Base-by-base conservation (phyloP, 1,140 invertebrate genomes). In the Lepidostoma basale region DNA sequence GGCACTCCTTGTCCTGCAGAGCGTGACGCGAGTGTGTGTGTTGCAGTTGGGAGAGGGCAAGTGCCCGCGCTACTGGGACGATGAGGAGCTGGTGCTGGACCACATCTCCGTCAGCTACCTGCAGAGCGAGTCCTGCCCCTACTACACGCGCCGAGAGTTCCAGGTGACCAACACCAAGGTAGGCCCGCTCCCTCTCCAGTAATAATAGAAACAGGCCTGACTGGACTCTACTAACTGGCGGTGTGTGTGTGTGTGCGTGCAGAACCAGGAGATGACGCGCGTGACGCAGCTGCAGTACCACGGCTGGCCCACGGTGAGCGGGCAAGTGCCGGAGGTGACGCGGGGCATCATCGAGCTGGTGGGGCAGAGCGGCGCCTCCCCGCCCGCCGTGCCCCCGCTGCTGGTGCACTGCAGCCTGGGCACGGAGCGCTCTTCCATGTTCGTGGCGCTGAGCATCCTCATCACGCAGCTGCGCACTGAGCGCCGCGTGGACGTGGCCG, bases 41-140 rank as follows among this genome's bases (percentile, higher is more conserved):
- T 77, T 79, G 2, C 74, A 90, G 88, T 76, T 90, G 68, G 87
- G 87, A 64, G 90, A 93, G 76, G 88, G 88, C 18, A 93, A 93
- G 76, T 97, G 95, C 80, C 92, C 89, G 30, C 86, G 92, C 8
- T 97, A 98, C 79, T 97, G 95, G 95, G 93, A 95, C 36, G 93
- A 95, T 75, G 92, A 95, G 77, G 92, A 93, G 74, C 85, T 86
- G 39, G 85, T 85, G 54, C 92, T 93, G 76, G 93, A 95, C 72
- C 89, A 94, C 79, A 92, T 96, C 76, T 86, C 86, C 65, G 92
- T 96, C 9, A 89, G 92, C 77, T 93, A 95, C 75, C 89, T 93
- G 74, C 90, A 92, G 74, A 92, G 91, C 77, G 92, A 95, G 79
- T 93, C 90, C 73, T 92, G 91, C 78, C 92, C 92, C 0, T 94